phyloP scores from a whole-genome alignment of 2,113 vertebrate genomes.

The Clarias macrocephalus region DNA sequence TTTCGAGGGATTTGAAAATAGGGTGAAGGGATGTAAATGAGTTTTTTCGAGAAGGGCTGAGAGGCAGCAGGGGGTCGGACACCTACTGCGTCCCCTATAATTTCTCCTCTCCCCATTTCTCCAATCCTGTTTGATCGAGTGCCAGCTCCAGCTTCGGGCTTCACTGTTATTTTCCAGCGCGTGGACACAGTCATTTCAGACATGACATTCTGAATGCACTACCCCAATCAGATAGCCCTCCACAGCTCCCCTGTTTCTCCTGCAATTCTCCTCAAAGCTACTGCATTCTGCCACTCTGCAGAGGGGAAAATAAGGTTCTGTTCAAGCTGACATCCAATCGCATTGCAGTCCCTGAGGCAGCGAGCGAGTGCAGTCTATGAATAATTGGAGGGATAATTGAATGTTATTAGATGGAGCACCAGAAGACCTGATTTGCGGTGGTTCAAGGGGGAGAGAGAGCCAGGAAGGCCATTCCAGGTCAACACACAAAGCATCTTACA shows the following conservation, averaged over 20 bases:
- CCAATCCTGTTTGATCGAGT: conserved; percentile 42
- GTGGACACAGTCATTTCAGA: conserved; percentile 38
- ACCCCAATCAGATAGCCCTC: neutral
- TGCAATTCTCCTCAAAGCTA: neutral
- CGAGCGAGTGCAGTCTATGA: conserved; percentile 12
- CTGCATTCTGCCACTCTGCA: conserved; percentile 18
- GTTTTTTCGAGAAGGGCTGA: conserved; percentile 44
- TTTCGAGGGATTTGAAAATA: conserved; percentile 31
- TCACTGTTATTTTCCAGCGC: conserved; percentile 29
- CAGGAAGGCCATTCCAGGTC: conserved; percentile 30
- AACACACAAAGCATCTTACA: conserved; percentile 15
- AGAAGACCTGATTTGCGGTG: conserved; percentile 16
- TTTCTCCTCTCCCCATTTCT: conserved; percentile 46
- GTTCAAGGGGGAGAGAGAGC: neutral
- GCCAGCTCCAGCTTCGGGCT: conserved; percentile 34
- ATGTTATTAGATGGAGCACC: conserved; percentile 47
- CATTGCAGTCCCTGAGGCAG: conserved; percentile 25
- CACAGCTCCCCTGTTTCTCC: neutral
- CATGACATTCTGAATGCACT: conserved; percentile 16
- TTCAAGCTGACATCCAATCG: conserved; percentile 32
- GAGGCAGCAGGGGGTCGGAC: conserved; percentile 40
- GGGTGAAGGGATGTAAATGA: conserved; percentile 46
- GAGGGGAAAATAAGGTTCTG: conserved; percentile 29
- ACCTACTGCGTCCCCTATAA: conserved; percentile 43
- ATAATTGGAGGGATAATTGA: conserved; percentile 46